Percentiles rank a stretch among this genome's conserved stretches.
These are phyloP conservation scores for Temnothorax ravouxi DNA, from an alignment of 2,888 invertebrate genomes.

Conservation along the genomic window DNA sequence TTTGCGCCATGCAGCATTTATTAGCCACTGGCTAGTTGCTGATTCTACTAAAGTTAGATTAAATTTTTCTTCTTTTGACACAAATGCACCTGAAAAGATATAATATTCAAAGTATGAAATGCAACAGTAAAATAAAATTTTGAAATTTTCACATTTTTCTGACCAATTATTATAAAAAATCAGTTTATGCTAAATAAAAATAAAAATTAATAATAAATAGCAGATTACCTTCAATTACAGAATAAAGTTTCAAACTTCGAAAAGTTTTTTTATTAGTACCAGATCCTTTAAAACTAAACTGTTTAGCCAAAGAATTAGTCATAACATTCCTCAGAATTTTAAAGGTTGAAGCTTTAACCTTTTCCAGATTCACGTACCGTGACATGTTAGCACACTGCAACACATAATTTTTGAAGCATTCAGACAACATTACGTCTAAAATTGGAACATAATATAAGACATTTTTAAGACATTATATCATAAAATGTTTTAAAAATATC, in stretches of 20 bases:
- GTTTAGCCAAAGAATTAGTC: conserved; percentile 6
- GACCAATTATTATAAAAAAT: neutral
- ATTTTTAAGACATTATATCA: no score
- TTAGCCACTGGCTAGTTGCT: neutral
- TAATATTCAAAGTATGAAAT: neutral
- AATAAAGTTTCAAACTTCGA: neutral
- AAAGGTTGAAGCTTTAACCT: neutral
- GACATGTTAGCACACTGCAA: conserved; percentile 5
- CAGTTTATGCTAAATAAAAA: no score
- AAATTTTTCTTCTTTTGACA: neutral
- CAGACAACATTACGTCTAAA: no score
- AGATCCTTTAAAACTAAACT: neutral
- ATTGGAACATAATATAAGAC: no score
- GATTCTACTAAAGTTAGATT: conserved; percentile 5
- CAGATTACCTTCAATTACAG: conserved; percentile 1
- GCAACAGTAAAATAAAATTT: neutral
- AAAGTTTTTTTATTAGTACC: neutral
- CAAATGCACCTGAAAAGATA: conserved; percentile 4
- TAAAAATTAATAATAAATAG: neutral
- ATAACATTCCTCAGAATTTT: neutral
- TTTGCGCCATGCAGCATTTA: conserved; percentile 2
- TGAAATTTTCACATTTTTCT: neutral
- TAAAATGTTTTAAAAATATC: no score
- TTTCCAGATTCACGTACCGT: conserved; percentile 9
- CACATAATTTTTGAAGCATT: neutral